These are phyloP conservation scores for Camponotus fellah DNA, from an alignment of 2,888 invertebrate species.

Conservation along the genomic window DNA sequence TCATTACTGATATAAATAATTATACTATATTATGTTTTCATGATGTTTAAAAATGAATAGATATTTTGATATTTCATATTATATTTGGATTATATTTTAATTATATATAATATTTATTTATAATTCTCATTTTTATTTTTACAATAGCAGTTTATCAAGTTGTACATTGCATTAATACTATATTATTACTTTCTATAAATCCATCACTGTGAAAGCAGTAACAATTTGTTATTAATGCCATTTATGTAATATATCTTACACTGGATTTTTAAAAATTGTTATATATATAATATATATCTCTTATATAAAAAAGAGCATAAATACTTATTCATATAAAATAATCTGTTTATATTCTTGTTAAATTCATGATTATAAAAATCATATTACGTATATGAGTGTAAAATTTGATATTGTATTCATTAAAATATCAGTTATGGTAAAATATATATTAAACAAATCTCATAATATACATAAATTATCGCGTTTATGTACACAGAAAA, in stretches of 20 bases:
- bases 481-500: conserved; percentile 25
- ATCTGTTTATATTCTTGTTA: conserved; percentile 57
- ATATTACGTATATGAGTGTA: conserved; percentile 38
- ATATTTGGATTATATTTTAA: conserved; percentile 23
- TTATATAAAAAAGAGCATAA: conserved; percentile 27
- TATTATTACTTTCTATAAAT: conserved; percentile 42
- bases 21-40: conserved; percentile 41
- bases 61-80: conserved; percentile 9
- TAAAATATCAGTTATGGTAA: conserved; percentile 40
- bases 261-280: conserved; percentile 46
- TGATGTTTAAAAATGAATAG: conserved; percentile 7
- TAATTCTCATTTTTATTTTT: conserved; percentile 26
- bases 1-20: conserved; percentile 39
- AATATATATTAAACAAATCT: conserved; percentile 33
- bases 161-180: conserved; percentile 36
- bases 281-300: conserved; percentile 19
- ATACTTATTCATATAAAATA: conserved; percentile 47
- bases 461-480: conserved; percentile 21
- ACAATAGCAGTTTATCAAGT: conserved; percentile 44
- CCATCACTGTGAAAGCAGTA: conserved; percentile 15
- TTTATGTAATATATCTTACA: conserved; percentile 45
- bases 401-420: conserved; percentile 43
- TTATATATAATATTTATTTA: conserved; percentile 48
- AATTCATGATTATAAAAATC: conserved; percentile 48
- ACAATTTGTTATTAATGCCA: conserved; percentile 47